Evolutionary conservation across 2,113 vertebrate species (phyloP), one percentile per base, ranked within the genome.

Genomic region (Malaclemys terrapin): DNA sequence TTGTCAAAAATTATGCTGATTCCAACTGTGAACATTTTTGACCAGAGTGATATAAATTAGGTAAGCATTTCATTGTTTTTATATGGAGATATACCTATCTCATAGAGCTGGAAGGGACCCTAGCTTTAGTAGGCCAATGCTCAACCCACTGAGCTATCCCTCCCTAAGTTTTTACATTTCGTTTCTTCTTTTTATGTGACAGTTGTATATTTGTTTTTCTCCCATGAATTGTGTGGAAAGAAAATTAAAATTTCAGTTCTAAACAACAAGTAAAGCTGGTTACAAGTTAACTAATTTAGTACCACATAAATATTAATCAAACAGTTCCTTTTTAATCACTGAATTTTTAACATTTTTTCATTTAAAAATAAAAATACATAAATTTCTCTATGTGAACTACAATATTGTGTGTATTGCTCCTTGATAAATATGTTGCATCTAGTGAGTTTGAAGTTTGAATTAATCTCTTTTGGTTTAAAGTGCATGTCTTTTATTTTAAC

Each of bases 231-330:
- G 5, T 78, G 25, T 90, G 25, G 45, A n/a, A 90, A 91, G 42
- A 90, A 90, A 89, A 38, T 53, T 80, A 88, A 90, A 89, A 38
- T 54, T 69, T 94, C 84, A 79, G 69, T 72, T 90, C 85, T 85
- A 88, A 93, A 62, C 25, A 83, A 87, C 24, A 92, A 69, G 16
- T 49, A 49, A 82, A 88, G n/a, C 38, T 85, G 10, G 29, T 82
- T 85, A 90, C 56, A 93, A 90, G 57, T 80, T 42, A 86, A 6
- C 3, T 84, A 84, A 72, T 86, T 38, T 81, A 19, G 57, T 84
- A 25, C n/a, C 42, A 72, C 82, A 82, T 56, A 89, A 90, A 86
- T 78, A 91, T 83, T 65, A 82, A 79, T 29, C 38, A 80, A 25
- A 59, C 16, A 87, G 76, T 45, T 78, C 16, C 22, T 84, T 85